Percentiles rank a stretch among this genome's conserved stretches.
Conservation (phyloP, 2,888 invertebrate genomes). For the Caenorhabditis sulstoni region DNA sequence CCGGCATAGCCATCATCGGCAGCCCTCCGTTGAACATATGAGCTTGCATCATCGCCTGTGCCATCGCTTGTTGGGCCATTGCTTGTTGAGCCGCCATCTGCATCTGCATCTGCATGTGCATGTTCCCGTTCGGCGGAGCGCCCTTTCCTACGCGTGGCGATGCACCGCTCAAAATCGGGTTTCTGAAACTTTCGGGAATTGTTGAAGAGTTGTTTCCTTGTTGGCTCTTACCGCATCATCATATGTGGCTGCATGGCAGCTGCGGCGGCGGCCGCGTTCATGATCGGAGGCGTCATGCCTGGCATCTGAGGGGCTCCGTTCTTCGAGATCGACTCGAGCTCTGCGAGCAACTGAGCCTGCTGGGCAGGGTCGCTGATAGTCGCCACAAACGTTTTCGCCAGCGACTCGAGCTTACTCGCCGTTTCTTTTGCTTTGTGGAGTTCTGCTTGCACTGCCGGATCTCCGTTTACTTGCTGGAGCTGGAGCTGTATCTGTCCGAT, state of each 20-base stretch:
- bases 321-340: slow-evolving; percentile 24
- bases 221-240: slow-evolving; percentile 43
- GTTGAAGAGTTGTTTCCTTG: not conserved
- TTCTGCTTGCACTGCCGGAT: slow-evolving; percentile 22
- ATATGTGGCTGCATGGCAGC: slow-evolving; percentile 56
- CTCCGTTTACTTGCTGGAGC: slow-evolving; percentile 26
- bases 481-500: slow-evolving; percentile 26
- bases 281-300: slow-evolving; percentile 27
- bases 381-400: slow-evolving; percentile 28
- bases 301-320: slow-evolving; percentile 1
- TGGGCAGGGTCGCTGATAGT: slow-evolving; percentile 14
- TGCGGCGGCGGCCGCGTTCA: slow-evolving; percentile 36
- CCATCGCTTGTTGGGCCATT: slow-evolving; percentile 34
- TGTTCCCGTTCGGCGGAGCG: slow-evolving; percentile 34
- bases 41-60: slow-evolving; percentile 45
- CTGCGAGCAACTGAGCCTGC: slow-evolving; percentile 21
- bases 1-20: slow-evolving; percentile 51
- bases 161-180: slow-evolving; percentile 46
- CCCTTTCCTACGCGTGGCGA: slow-evolving; percentile 51
- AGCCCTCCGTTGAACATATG: slow-evolving; percentile 33
- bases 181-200: slow-evolving; percentile 21
- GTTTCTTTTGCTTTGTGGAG: slow-evolving; percentile 27
- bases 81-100: slow-evolving; percentile 1
- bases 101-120: slow-evolving; percentile 43
- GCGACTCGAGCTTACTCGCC: slow-evolving; percentile 28